A percentile compares a stretch with the other conserved stretches of the same genome.
phyloP scores from a whole-genome alignment of 2,888 invertebrate genomes.

The Anoplius nigerrimus region DNA sequence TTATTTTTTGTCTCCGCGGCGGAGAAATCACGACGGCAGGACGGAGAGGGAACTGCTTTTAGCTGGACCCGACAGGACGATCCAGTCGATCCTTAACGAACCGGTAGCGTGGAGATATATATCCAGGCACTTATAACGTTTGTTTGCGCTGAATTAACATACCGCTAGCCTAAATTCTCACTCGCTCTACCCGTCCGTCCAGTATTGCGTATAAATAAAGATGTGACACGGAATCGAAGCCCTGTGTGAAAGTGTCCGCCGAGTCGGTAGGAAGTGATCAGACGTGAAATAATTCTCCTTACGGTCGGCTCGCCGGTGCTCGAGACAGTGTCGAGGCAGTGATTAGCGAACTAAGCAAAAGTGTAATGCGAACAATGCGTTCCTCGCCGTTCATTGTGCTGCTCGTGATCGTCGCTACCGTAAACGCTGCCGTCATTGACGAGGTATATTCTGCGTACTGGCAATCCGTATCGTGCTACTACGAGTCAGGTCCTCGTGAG shows the following conservation, averaged over 20 bases:
- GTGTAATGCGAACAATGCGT: constrained; percentile 3
- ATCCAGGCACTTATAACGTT: constrained; percentile 15
- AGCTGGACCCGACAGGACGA: constrained; percentile 12
- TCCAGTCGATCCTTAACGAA: constrained; percentile 11
- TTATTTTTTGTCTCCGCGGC: neutral
- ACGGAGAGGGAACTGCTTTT: neutral
- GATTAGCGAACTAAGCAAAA: neutral
- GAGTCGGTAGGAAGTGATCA: constrained; percentile 33
- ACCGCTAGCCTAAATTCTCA: constrained; percentile 70
- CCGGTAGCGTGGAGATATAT: constrained; percentile 19
- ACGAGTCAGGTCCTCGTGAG: too few species aligned
- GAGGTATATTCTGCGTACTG: constrained; percentile 7
- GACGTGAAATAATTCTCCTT: constrained; percentile 11
- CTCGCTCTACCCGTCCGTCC: constrained; percentile 61
- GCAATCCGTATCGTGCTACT: too few species aligned
- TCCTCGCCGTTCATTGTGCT: neutral
- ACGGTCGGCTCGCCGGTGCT: neutral
- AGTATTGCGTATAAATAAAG: constrained; percentile 73
- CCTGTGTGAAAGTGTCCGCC: constrained; percentile 72
- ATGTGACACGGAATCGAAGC: constrained; percentile 65
- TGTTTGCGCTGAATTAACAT: constrained; percentile 60
- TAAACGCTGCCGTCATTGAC: neutral
- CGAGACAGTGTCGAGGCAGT: constrained; percentile 4
- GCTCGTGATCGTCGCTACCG: neutral
- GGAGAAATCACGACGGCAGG: constrained; percentile 17